Evolutionary conservation across 2,797 vertebrate species (phyloP).

Genomic region (Pseudochaenichthys georgianus): DNA sequence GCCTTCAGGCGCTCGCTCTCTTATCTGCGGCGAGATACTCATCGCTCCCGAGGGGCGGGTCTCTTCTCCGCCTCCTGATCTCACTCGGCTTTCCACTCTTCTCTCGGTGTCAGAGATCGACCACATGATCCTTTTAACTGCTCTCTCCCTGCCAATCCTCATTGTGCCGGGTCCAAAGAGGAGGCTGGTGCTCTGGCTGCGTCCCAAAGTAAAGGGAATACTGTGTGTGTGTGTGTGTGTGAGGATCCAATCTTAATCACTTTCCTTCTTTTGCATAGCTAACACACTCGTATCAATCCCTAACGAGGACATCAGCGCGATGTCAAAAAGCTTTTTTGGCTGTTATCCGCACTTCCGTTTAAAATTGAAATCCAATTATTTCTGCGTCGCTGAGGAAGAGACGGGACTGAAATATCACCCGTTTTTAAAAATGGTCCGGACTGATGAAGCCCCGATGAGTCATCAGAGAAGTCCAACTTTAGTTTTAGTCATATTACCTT

Average conservation of each 20-base stretch:
- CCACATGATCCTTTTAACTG: conserved; percentile 26
- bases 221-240: background rate
- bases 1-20: conserved; percentile 71
- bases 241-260: conserved; percentile 49
- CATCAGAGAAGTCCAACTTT: too few species aligned
- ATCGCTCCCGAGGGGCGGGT: conserved; percentile 70
- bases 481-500: too few species aligned
- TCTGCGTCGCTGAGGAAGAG: conserved; percentile 15
- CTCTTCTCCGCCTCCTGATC: conserved; percentile 41
- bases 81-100: conserved; percentile 46
- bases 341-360: conserved; percentile 44
- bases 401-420: conserved; percentile 19
- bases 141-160: conserved; percentile 24
- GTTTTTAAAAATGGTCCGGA: conserved; percentile 23
- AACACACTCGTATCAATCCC: conserved; percentile 56
- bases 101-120: conserved; percentile 35
- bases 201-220: conserved; percentile 50
- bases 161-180: conserved; percentile 29
- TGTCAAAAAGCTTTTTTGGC: conserved; percentile 46
- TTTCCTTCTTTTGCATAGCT: conserved; percentile 72
- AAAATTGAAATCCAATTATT: conserved; percentile 49
- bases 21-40: conserved; percentile 73
- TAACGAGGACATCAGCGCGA: conserved; percentile 39
- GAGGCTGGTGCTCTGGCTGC: conserved; percentile 40
- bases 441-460: too few species aligned